Evolutionary conservation across 1,140 invertebrate genomes (phyloP), one percentile per base, ranked within the genome.

Genomic region (Drosophila trapezifrons): DNA sequence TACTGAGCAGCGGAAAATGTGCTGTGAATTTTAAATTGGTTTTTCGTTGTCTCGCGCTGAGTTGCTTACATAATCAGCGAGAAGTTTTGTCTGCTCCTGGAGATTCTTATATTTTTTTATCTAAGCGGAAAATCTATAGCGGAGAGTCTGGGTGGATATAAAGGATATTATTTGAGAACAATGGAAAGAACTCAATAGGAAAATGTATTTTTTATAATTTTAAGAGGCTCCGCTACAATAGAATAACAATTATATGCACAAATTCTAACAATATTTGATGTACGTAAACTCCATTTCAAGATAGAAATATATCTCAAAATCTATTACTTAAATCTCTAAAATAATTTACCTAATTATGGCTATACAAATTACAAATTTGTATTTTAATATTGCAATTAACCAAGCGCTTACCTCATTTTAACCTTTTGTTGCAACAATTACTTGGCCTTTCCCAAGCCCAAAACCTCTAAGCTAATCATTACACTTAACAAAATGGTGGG

Each of bases 1-100:
- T 75, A 75, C 85, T 76, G 84, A 67, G 57, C 73, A 77, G 72
- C 73, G 73, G 83, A 84, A 89, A 84, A 89, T 89, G 84, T 89
- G 84, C 80, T 89, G 84, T 84, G 84, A 84, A 89, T 89, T 89
- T 89, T 72, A 89, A 86, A 89, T 89, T 73, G 67, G 43, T 56
- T 73, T 76, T 64, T 55, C 22, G 47, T 72, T 56, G 38, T 37
- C 43, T n/a, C 18, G 55, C 57, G 78, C 57, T 70, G 76, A 74
- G 71, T 71, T 71, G 73, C 77, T 74, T 89, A 80, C 77, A 80
- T 75, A 89, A 89, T 59, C 51, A 67, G 32, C 47, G 32, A n/a
- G 25, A 54, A 79, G 52, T 70, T 46, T 71, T 37, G 35, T 27
- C 70, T 43, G 29, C 38, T 52, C 22, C 46, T 37, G 45, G 10